phyloP scores from a whole-genome alignment of 2,888 invertebrate genomes.

The Caenorhabditis japonica region DNA sequence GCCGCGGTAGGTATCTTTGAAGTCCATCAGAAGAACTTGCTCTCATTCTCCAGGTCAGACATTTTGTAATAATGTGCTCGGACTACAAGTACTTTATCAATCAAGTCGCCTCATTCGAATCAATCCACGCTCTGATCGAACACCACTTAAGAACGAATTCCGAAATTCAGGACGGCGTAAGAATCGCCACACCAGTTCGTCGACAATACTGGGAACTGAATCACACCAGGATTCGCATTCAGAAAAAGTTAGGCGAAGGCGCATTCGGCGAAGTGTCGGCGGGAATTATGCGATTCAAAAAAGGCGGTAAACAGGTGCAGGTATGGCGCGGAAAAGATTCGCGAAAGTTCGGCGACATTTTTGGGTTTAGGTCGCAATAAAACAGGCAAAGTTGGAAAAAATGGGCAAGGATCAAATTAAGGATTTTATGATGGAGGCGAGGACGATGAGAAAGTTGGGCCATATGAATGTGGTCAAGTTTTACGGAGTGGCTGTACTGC shows the following conservation, averaged over 20 bases:
- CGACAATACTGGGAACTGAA: conserved; percentile 62
- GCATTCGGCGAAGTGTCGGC: conserved; percentile 68
- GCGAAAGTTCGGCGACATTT: no score
- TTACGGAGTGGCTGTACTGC: conserved; percentile 63
- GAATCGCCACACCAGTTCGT: conserved; percentile 31
- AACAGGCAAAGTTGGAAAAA: conserved; percentile 58
- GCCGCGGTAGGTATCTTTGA: not conserved
- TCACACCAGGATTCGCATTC: conserved; percentile 55
- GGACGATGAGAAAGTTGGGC: conserved; percentile 62
- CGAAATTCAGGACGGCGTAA: not conserved
- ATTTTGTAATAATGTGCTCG: conserved; percentile 35
- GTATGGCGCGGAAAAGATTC: no score
- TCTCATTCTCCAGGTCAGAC: conserved; percentile 35
- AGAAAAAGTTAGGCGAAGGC: conserved; percentile 68
- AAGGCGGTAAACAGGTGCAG: not conserved
- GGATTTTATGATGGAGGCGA: conserved; percentile 65
- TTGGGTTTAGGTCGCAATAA: conserved; percentile 31
- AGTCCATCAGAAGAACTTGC: not conserved
- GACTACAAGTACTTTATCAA: conserved; percentile 30
- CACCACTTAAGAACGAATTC: conserved; percentile 21
- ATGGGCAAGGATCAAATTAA: conserved; percentile 66
- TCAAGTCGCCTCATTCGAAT: conserved; percentile 21
- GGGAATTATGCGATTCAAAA: conserved; percentile 6
- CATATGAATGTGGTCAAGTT: conserved; percentile 65
- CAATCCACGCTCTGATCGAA: conserved; percentile 24